Evolutionary conservation across 2,797 vertebrate genomes (phyloP), one percentile per base, ranked within the genome.

Genomic region (Erpetoichthys calabaricus): DNA sequence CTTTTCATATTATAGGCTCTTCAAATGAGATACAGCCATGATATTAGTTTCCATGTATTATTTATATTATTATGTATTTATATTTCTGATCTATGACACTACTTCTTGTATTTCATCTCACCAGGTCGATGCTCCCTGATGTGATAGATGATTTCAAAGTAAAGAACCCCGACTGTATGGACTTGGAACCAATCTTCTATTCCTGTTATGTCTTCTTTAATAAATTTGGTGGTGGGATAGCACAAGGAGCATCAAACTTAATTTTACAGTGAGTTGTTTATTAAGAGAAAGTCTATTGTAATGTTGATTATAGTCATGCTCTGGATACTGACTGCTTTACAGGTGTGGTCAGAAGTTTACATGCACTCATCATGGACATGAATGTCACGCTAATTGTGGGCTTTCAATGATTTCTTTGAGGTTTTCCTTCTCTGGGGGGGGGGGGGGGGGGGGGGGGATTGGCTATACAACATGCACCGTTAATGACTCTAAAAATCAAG

Each of bases 121-220:
- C 10, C 63, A 89, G 85, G 82, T 88, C 82, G 9, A 84, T 86
- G 84, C 78, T 90, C 50, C 83, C 79, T 1, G 83, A 89, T 54
- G 72, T 80, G 0, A 70, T 84, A 56, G 87, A 86, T 2, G 80
- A 86, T 68, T 87, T 88, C 68, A 55, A 64, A 7, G 7, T 59
- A 58, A 76, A 46, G 53, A 78, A 83, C 60, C 75, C 79, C 0
- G 60, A 62, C 62, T 85, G 68, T 60, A 69, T 56, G 45, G 80
- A 76, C 66, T 59, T 83, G 64, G 86, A 89, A 70, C 71, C 84
- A 5, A 63, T 87, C 60, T 86, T 87, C 71, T 86, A 80, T 69
- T 88, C 86, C 0, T 82, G 80, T 56, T 86, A 77, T 0, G 73
- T 79, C 45, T 87, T 89, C 77, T 86, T 79, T 75, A 84, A 61